Evolutionary conservation across 2,113 vertebrate species (phyloP), one percentile per base, ranked within the genome.

Genomic region (Odontesthes bonariensis): DNA sequence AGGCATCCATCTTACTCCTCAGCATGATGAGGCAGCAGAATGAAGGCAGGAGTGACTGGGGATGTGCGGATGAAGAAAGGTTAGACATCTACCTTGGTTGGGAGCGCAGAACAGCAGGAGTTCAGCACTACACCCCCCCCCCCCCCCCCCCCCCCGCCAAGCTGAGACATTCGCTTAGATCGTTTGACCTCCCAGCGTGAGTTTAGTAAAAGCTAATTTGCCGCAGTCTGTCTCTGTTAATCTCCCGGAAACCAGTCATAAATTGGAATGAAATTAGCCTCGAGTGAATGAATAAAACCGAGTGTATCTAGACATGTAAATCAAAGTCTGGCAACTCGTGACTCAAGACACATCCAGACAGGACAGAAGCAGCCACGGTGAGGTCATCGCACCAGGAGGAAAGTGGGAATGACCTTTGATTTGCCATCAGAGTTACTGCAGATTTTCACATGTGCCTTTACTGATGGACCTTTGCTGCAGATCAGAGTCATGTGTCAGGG

Each of bases 181-280:
- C 91, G 88, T 86, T 80, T 95, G 95, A 96, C 95, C 94, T 94
- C 95, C 87, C 85, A 89, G 42, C 73, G 81, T 74, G 87, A 93
- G 84, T 79, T 86, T 91, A 92, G 86, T 81, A 90, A 80, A 88
- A 84, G 92, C 95, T 95, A 92, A 96, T 96, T 95, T 94, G 88
- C 91, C 23, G 49, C 42, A 47, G 61, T 65, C 42, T 56, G 17
- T 56, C 57, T 60, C 17, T 54, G 44, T 57, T 60, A 60, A 55
- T 61, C 46, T 46, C 4, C 5, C 89, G 88, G 60, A 46, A 46
- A 65, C 14, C 0, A 69, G 42, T 42, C 17, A 23, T 14, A 33
- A 52, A 16, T 59, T 23, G 5, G 58, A 38, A 13, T 35, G 8
- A 64, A 57, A 58, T 35, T 0, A 76, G 56, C 17, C 8, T 61